Percentiles rank a stretch among this genome's conserved stretches.
Conservation (phyloP, 1,140 invertebrate genomes). For the Brachionus rubens region DNA sequence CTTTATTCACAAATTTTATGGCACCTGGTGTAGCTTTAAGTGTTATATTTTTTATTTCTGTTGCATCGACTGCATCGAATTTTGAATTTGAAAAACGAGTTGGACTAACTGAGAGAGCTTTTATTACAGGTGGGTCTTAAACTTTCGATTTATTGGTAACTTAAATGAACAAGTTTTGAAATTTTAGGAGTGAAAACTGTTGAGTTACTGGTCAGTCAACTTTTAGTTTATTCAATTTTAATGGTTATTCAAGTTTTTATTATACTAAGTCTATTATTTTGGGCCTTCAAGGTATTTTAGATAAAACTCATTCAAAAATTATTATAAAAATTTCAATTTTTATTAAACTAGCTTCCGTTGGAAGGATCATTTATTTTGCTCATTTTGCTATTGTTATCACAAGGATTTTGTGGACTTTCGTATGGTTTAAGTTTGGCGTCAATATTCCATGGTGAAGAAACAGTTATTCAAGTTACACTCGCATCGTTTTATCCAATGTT, state of each 20-base stretch:
- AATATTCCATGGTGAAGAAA: slow-evolving; percentile 33
- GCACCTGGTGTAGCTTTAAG: slow-evolving; percentile 84
- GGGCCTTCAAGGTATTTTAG: slow-evolving; percentile 27
- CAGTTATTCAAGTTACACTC: slow-evolving; percentile 33
- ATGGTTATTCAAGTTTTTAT: slow-evolving; percentile 37
- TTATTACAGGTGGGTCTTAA: slow-evolving; percentile 48
- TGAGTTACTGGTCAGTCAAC: slow-evolving; percentile 14
- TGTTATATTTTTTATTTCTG: slow-evolving; percentile 89
- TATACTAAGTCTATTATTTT: neutral
- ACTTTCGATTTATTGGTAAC: neutral
- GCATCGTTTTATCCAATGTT: slow-evolving; percentile 41
- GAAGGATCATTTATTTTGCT: slow-evolving; percentile 6
- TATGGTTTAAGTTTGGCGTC: slow-evolving; percentile 24
- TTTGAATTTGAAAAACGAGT: slow-evolving; percentile 76
- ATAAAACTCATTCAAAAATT: no score
- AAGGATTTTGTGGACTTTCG: slow-evolving; percentile 41
- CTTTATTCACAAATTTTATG: slow-evolving; percentile 89
- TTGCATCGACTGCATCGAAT: slow-evolving; percentile 86
- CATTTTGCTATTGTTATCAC: neutral
- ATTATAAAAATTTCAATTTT: no score
- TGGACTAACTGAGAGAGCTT: slow-evolving; percentile 53
- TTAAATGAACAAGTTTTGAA: neutral
- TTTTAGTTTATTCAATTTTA: slow-evolving; percentile 31
- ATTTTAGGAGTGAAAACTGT: slow-evolving; percentile 22
- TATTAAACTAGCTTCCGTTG: slow-evolving; percentile 28